phyloP scores from a whole-genome alignment of 2,113 vertebrate genomes.

The Heterochromis multidens region DNA sequence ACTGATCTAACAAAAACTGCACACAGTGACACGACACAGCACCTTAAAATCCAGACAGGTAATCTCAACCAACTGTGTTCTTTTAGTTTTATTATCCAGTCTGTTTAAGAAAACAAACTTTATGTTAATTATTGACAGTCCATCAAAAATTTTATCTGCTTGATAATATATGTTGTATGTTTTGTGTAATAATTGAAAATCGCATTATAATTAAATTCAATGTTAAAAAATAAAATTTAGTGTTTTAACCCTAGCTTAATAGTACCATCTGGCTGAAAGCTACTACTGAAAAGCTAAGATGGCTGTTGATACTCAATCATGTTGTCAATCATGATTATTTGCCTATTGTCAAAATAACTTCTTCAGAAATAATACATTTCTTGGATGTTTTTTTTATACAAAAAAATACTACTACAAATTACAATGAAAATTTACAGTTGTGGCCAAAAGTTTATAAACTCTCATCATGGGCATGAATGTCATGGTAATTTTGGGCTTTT shows the following conservation, averaged over 20 bases:
- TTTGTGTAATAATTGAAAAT: background rate
- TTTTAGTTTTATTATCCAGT: background rate
- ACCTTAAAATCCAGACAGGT: background rate
- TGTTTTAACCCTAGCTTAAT: background rate
- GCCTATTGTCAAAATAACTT: no score
- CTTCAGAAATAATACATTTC: no score
- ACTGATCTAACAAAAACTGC: background rate
- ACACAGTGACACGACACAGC: no score
- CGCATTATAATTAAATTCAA: background rate
- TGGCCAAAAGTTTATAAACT: no score
- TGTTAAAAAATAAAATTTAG: background rate
- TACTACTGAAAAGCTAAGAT: background rate
- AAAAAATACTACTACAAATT: no score
- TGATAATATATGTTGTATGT: no score
- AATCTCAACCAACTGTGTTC: rapidly evolving
- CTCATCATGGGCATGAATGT: no score
- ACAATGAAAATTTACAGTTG: no score
- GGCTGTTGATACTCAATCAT: background rate
- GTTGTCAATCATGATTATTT: background rate
- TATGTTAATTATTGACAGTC: no score
- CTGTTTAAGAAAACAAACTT: background rate
- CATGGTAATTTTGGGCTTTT: no score
- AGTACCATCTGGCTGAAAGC: background rate
- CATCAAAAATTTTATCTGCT: no score
- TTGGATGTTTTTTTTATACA: no score